These are phyloP conservation scores for Lycopodina hypogea DNA, from an alignment of 37 sponge, comb jelly and placozoan genomes.

Conservation along the genomic window DNA sequence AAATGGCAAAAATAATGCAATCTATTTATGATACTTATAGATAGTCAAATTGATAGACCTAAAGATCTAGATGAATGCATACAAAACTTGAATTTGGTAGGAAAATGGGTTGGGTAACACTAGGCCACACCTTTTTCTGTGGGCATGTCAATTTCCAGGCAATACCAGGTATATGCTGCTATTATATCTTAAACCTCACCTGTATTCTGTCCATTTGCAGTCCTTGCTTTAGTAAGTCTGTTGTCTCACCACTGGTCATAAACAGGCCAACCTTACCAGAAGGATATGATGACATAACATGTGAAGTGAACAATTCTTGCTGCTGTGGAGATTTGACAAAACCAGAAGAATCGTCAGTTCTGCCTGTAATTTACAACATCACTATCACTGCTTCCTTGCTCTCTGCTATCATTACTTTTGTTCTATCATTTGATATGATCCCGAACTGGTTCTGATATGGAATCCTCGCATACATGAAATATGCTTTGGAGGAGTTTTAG, in stretches of 20 bases:
- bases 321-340: background rate
- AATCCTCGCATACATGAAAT: background rate
- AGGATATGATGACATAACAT: background rate
- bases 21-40: too few species aligned
- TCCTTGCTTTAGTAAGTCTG: background rate
- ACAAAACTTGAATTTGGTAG: too few species aligned
- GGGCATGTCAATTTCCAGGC: too few species aligned
- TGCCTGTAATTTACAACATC: background rate
- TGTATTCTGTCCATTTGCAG: background rate
- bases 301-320: background rate
- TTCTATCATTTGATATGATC: constrained; percentile 5
- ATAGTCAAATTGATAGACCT: too few species aligned
- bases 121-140: too few species aligned
- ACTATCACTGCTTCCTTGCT: constrained; percentile 7
- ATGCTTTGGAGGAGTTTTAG: background rate
- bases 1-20: too few species aligned
- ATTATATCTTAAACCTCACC: too few species aligned
- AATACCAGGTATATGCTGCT: too few species aligned
- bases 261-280: background rate
- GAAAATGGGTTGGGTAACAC: too few species aligned
- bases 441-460: constrained; percentile 8
- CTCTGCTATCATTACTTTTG: background rate
- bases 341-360: background rate
- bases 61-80: too few species aligned
- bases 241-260: background rate